Base-by-base conservation (phyloP, 2,888 invertebrate species). In the Mellilla xanthometata region DNA sequence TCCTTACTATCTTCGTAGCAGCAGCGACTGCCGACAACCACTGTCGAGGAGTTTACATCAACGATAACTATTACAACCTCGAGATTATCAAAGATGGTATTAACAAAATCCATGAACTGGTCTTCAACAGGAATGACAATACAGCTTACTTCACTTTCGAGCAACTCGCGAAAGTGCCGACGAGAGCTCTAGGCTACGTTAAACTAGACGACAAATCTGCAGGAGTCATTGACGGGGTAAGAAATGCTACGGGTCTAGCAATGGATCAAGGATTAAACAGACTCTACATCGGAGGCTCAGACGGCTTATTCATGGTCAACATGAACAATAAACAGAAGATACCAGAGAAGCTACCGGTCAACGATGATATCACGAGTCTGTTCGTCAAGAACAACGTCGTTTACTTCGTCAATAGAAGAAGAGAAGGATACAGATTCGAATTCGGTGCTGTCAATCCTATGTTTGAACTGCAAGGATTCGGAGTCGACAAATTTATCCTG, bases 101-200 rank as follows among this genome's bases (percentile, higher is more conserved):
- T 1, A 81, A 74, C 43, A 68, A 67, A 13, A 54, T 86, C 5
- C 77, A 81, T 3, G 72, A 80, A 49, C 41, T 88, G 3, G 71
- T 62, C 0, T 54, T 75, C 1, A 83, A 81, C 10, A 61, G 67
- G 1, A 76, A 80, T 19, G 84, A 87, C 5, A 78, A 86, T 24
- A 77, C 70, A 0, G 15, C 82, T 0, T 88, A 85, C 32, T 88
- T 88, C 40, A 82, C 80, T 0, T 86, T 75, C 32, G 81, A 83
- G 23, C 76, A 80, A 41, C 52, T 80, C n/a, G 60, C 71, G 0
- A 53, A 39, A 13, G 40, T 53, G 0, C 71, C 76, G 0, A 70
- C 68, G 0, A 69, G 72, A 39, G 62, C 49, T 0, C 42, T 85
- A 0, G 88, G 72, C 0, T 84, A 74, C 32, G 42, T 81, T 0